Evolutionary conservation across 2,888 invertebrate species (phyloP).

Genomic region (Notocelia uddmanniana): DNA sequence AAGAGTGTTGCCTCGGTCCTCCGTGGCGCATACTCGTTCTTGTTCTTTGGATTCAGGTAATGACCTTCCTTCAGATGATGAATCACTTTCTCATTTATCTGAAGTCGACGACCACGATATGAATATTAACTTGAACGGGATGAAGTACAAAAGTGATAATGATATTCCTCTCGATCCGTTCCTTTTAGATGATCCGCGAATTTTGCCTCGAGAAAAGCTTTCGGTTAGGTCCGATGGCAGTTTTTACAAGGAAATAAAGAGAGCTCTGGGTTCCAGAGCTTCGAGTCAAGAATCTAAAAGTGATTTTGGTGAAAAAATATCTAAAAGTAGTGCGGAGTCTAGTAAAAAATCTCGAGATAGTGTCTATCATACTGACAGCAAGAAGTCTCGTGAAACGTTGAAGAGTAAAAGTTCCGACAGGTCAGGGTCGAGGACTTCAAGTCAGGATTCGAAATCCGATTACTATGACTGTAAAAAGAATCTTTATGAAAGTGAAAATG

Average conservation of each 20-base stretch:
- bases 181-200: conserved; percentile 91
- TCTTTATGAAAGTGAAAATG: conserved; percentile 72
- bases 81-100: conserved; percentile 84
- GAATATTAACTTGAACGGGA: conserved; percentile 85
- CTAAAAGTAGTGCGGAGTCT: conserved; percentile 88
- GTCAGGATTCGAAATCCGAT: conserved; percentile 90
- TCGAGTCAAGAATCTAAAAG: conserved; percentile 90
- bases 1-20: conserved; percentile 62
- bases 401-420: conserved; percentile 87
- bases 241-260: conserved; percentile 89
- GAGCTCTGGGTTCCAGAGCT: conserved; percentile 87
- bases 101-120: conserved; percentile 84
- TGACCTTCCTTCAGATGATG: conserved; percentile 91
- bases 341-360: conserved; percentile 88
- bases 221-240: conserved; percentile 90
- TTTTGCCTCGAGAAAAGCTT: conserved; percentile 89
- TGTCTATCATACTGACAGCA: conserved; percentile 88
- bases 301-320: conserved; percentile 88
- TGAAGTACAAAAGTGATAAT: conserved; percentile 88
- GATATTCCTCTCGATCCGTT: conserved; percentile 92
- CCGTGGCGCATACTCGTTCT: conserved; percentile 86
- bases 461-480: conserved; percentile 88
- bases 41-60: conserved; percentile 92
- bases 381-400: conserved; percentile 87
- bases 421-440: conserved; percentile 88